A percentile compares a stretch with the other conserved stretches of the same genome.
phyloP scores from a whole-genome alignment of 2,888 invertebrate genomes.

The Ariolimax columbianus region DNA sequence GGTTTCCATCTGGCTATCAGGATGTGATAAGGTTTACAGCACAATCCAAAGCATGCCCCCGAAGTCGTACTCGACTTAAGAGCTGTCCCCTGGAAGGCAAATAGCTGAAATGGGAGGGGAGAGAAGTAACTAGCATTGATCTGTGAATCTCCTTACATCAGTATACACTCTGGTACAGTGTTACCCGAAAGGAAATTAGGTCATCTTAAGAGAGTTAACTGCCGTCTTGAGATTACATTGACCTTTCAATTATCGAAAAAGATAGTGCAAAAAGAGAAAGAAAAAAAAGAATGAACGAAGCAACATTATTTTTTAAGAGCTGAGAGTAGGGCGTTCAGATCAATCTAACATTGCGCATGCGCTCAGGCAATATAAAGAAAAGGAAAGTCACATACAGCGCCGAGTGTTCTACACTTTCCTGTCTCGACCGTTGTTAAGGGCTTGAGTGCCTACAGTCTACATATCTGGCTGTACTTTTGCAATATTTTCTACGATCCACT shows the following conservation, averaged over 20 bases:
- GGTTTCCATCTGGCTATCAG: not conserved
- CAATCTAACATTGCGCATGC: too few relatives aligned
- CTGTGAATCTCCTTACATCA: not conserved
- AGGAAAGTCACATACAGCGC: too few relatives aligned
- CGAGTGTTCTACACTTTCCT: too few relatives aligned
- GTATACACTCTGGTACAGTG: not conserved
- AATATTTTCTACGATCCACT: too few relatives aligned
- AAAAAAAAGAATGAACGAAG: too few relatives aligned
- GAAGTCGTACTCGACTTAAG: not conserved
- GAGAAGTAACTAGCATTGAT: not conserved
- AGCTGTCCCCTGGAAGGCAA: not conserved
- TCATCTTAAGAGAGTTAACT: conserved; percentile 6
- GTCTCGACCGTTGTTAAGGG: too few relatives aligned
- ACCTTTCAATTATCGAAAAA: not conserved
- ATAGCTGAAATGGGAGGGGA: not conserved
- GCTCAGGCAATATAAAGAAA: too few relatives aligned
- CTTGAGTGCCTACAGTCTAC: too few relatives aligned
- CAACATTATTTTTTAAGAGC: too few relatives aligned
- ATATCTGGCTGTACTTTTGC: too few relatives aligned
- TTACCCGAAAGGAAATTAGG: not conserved
- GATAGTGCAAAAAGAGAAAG: not conserved
- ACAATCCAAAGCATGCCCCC: not conserved
- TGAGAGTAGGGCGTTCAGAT: too few relatives aligned
- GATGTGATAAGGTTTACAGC: not conserved
- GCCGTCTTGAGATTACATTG: not conserved